Evolutionary conservation across 2,797 vertebrate species (phyloP), one percentile per base, ranked within the genome.

Genomic region (Onychomys arenicola): DNA sequence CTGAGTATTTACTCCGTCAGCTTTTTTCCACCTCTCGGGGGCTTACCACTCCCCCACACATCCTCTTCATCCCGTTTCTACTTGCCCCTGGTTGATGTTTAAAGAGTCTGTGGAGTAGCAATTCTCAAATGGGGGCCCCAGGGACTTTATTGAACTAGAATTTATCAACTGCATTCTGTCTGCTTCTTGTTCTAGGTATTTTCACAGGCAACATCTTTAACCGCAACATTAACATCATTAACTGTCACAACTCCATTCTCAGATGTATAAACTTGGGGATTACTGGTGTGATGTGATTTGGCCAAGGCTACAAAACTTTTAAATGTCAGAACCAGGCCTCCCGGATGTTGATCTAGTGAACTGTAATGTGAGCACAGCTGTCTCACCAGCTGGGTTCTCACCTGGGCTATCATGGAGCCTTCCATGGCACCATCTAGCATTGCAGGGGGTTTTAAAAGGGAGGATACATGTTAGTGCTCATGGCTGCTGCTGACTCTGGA

Each of bases 291-390:
- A 43, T 59, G 9, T 57, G 52, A 81, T 34, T 87, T 95, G 55
- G 61, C 83, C 67, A 89, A 94, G 21, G 29, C 61, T 40, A 89
- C 49, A 61, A 87, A 81, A 29, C 25, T 83, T 75, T 40, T 89
- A 75, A 46, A 59, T 75, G n/a, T 57, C 87, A 93, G 69, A 93
- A 86, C 19, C 29, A 84, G 21, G 43, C 8, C 94, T 84, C 61
- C 55, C 57, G 63, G 17, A n/a, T 90, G 77, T 52, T 59, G 11
- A 34, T 69, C 78, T 63, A 34, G 46, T 80, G 63, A 90, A 27
- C 55, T 23, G 12, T 27, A 32, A 80, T 12, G 19, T 80, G 71
- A 25, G 43, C 10, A 11, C 23, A 37, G 27, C n/a, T 76, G 8
- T 88, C 49, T 89, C 57, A 37, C 32, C 27, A 37, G 12, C 1